Conservation (phyloP, 2,888 invertebrate genomes). For the Geophilus truncorum region DNA sequence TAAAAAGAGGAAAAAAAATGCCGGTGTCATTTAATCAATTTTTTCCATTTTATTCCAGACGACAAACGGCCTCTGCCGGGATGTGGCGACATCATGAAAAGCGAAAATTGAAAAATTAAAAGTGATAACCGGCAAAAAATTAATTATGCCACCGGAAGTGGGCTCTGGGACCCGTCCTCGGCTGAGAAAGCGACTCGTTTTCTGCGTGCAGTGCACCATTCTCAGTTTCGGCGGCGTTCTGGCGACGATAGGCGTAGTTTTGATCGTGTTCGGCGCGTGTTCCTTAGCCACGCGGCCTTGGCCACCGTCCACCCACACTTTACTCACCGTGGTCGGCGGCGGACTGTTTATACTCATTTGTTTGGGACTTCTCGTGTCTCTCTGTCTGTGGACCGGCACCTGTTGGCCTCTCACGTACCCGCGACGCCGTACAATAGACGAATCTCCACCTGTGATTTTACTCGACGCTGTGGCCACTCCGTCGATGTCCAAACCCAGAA, state of each 20-base stretch:
- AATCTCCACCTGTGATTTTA: neutral
- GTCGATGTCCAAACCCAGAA: neutral
- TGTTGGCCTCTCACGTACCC: constrained; percentile 7
- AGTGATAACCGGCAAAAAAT: neutral
- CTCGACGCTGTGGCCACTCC: neutral
- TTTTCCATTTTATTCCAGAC: neutral
- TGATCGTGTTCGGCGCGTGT: constrained; percentile 27
- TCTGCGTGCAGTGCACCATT: neutral
- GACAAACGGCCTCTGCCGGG: neutral
- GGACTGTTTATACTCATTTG: constrained; percentile 14
- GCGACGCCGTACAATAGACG: neutral
- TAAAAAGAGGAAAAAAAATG: neutral
- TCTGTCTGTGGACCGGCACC: constrained; percentile 26
- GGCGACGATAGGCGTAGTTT: neutral
- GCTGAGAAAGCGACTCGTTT: neutral
- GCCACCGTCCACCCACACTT: neutral
- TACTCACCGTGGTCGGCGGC: neutral
- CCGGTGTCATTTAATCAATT: neutral
- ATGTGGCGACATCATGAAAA: neutral
- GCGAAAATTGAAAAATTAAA: neutral
- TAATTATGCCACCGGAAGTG: neutral
- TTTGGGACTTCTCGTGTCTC: neutral
- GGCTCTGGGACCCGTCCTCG: neutral
- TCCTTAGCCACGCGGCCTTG: constrained; percentile 15
- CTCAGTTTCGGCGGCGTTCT: neutral